phyloP scores from a whole-genome alignment of 2,888 invertebrate genomes.

The Eledona agricola region DNA sequence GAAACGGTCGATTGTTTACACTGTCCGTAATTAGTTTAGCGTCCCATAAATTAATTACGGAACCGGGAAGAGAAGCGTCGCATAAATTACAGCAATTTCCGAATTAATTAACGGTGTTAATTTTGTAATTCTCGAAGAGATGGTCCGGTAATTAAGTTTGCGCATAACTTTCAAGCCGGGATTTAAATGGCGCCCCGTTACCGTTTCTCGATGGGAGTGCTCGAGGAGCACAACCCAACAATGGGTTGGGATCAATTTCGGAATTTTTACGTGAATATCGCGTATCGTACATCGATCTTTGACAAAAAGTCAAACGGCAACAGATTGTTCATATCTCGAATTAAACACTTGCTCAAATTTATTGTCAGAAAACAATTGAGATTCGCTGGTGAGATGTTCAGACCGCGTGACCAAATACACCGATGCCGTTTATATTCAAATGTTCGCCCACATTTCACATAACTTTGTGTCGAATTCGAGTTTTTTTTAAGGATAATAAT shows the following conservation, averaged over 20 bases:
- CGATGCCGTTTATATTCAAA: conserved; percentile 44
- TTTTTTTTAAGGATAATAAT: conserved; percentile 16
- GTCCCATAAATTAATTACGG: conserved; percentile 14
- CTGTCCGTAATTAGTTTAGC: conserved; percentile 18
- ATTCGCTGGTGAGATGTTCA: conserved; percentile 38
- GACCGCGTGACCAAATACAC: conserved; percentile 40
- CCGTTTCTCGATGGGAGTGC: conserved; percentile 25
- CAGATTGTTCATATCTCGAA: conserved; percentile 34
- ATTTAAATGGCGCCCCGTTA: too few relatives aligned
- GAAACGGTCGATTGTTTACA: conserved; percentile 10
- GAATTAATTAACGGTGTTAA: conserved; percentile 8
- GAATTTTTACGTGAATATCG: too few relatives aligned
- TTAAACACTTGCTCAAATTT: conserved; percentile 44
- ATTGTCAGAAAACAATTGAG: conserved; percentile 42
- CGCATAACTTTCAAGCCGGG: too few relatives aligned
- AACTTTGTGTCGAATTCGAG: conserved; percentile 32
- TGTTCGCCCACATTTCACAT: conserved; percentile 39
- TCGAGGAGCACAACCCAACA: too few relatives aligned
- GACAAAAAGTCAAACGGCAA: conserved; percentile 20
- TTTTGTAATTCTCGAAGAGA: conserved; percentile 1
- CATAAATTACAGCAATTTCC: neutral
- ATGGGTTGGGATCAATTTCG: too few relatives aligned
- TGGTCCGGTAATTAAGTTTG: conserved; percentile 10
- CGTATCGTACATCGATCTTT: conserved; percentile 19
- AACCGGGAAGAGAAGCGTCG: too few relatives aligned